Evolutionary conservation across 1,140 invertebrate species (phyloP).

Genomic region (Contarinia nasturtii): DNA sequence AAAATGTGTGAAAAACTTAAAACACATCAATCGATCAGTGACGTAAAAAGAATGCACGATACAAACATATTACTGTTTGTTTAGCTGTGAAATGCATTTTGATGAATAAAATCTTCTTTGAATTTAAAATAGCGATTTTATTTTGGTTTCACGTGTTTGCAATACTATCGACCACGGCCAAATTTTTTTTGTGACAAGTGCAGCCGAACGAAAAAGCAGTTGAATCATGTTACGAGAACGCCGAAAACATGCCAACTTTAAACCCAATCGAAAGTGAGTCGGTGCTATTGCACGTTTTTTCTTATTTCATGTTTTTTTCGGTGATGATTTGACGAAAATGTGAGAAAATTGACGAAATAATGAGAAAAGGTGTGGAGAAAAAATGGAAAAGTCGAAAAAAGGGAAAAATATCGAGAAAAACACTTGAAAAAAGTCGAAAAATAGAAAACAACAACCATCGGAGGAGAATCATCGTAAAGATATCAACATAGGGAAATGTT

Average conservation of each 20-base stretch:
- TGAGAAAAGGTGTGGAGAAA: not conserved
- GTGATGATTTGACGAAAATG: not conserved
- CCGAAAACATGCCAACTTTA: not conserved
- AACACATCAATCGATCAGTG: too few relatives aligned
- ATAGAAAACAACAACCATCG: not conserved
- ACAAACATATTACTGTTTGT: too few relatives aligned
- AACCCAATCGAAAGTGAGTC: slow-evolving; percentile 1
- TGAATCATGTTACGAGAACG: not conserved
- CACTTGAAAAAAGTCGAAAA: not conserved
- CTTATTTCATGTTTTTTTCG: not conserved
- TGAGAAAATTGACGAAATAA: not conserved
- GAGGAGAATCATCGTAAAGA: not conserved
- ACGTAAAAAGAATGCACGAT: too few relatives aligned
- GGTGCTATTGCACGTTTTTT: not conserved
- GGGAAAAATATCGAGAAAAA: not conserved
- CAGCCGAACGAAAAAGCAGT: not conserved
- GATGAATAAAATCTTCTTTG: too few relatives aligned
- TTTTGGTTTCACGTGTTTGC: too few relatives aligned
- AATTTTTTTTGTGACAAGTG: too few relatives aligned
- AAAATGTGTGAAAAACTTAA: too few relatives aligned
- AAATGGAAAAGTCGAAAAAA: not conserved
- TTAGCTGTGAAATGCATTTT: too few relatives aligned
- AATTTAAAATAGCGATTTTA: too few relatives aligned
- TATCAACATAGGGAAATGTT: not conserved
- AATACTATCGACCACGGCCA: too few relatives aligned